These are phyloP conservation scores for Sarcophaga subvicina DNA, from an alignment of 2,888 invertebrate species.

Conservation along the genomic window DNA sequence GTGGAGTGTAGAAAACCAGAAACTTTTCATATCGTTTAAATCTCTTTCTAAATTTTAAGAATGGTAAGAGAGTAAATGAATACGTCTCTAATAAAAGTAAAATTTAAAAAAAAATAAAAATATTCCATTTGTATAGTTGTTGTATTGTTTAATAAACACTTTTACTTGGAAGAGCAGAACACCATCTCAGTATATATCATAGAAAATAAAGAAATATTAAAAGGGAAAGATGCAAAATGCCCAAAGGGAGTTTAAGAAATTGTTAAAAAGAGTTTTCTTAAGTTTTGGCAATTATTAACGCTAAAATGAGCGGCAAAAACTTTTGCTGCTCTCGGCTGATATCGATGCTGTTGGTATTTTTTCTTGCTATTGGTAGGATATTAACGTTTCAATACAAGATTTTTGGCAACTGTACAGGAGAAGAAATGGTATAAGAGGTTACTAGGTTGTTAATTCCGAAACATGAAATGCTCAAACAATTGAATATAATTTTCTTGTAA, in stretches of 20 bases:
- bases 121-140: background rate
- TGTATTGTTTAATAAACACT: conserved; percentile 25
- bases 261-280: conserved; percentile 31
- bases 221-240: background rate
- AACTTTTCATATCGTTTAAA: background rate
- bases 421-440: background rate
- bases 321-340: background rate
- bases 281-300: conserved; percentile 61
- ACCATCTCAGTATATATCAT: background rate
- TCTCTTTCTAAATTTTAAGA: background rate
- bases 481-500: conserved; percentile 7
- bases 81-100: background rate
- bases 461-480: background rate
- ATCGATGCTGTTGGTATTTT: background rate
- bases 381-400: conserved; percentile 44
- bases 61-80: background rate
- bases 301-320: conserved; percentile 41
- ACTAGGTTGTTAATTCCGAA: background rate
- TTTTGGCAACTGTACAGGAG: background rate
- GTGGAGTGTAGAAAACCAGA: no score
- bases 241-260: background rate
- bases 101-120: background rate
- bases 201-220: no score
- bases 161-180: background rate
- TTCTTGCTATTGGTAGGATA: conserved; percentile 9